Base-by-base conservation (phyloP, 2,797 vertebrate genomes). In the Schizopygopsis pylzovi region DNA sequence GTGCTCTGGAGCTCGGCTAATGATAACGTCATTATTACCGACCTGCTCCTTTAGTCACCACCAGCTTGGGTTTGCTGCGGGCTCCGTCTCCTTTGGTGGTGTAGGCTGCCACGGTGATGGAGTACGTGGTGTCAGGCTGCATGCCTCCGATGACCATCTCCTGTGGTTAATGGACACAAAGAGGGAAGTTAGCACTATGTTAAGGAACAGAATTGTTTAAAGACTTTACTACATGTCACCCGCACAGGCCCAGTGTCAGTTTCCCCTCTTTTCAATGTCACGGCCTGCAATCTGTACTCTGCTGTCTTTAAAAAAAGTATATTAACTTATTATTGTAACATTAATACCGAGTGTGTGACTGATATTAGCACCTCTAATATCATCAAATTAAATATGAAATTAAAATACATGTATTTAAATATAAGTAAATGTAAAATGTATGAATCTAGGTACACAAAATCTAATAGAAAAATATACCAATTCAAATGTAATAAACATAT, bases 71-170 rank as follows among this genome's bases (percentile, higher is more conserved):
- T 92, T 98, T 99, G 95, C 98, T 99, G 89, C 98, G 97, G 37
- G 97, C 97, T 5, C 98, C 98, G 47, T 99, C 98, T 78, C 98
- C 98, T 92, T 99, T 99, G 95, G 98, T 99, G 92, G 98, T 99
- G 94, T 99, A 99, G 4, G 98, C 98, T 11, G 98, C 98, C 87
- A 99, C 98, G 0, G 98, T 99, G 93, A 99, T 95, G 90, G 98
- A 99, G 92, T 99, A 99, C 13, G 96, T 94, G 45, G 97, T 99
- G 94, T 99, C 97, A 0, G 98, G 97, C 93, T 98, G 96, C 81
- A 99, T 95, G 88, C 97, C 96, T 89, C 96, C 94, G 87, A 99
- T 98, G 92, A 98, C 85, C 98, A 99, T 98, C 91, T 99, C 98
- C 98, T 99, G 82, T 13, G 83, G 78, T 79, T 72, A 49, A 79